A percentile compares a stretch with the other conserved stretches of the same genome.
Conservation (phyloP, 2,888 invertebrate species). For the Tenodera sinensis region DNA sequence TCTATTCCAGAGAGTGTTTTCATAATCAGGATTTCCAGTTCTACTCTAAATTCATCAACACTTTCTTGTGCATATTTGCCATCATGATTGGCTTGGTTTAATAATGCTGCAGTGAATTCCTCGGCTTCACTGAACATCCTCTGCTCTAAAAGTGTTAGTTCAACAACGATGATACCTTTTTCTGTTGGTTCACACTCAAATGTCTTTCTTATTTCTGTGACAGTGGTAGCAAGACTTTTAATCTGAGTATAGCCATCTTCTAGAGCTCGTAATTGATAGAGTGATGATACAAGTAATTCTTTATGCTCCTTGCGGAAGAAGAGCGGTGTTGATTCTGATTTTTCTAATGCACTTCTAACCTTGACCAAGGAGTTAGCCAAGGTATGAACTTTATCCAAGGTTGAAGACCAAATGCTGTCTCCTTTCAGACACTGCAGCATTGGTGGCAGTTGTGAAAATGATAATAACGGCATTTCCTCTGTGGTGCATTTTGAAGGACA, state of each 20-base stretch:
- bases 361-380: slow-evolving; percentile 5
- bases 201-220: neutral
- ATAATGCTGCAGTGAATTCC: slow-evolving; percentile 34
- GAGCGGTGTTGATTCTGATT: neutral
- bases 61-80: neutral
- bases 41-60: slow-evolving; percentile 10
- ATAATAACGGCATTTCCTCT: neutral
- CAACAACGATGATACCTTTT: neutral
- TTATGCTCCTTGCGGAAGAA: neutral
- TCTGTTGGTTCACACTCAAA: neutral
- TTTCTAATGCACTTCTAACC: slow-evolving; percentile 1
- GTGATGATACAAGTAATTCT: neutral
- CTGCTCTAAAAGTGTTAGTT: neutral
- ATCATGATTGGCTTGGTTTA: neutral
- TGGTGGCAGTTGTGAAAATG: neutral
- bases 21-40: slow-evolving; percentile 50
- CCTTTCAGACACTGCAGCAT: slow-evolving; percentile 8
- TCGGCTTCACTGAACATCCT: slow-evolving; percentile 19
- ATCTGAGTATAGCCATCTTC: neutral
- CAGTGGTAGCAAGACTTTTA: neutral
- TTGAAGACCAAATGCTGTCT: slow-evolving; percentile 23
- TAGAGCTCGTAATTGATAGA: neutral
- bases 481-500: slow-evolving; percentile 48
- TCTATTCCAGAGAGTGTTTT: slow-evolving; percentile 56
- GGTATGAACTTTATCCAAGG: slow-evolving; percentile 4